These are phyloP conservation scores for Pedionomus torquatus DNA, from an alignment of 2,113 vertebrate genomes.

Conservation along the genomic window DNA sequence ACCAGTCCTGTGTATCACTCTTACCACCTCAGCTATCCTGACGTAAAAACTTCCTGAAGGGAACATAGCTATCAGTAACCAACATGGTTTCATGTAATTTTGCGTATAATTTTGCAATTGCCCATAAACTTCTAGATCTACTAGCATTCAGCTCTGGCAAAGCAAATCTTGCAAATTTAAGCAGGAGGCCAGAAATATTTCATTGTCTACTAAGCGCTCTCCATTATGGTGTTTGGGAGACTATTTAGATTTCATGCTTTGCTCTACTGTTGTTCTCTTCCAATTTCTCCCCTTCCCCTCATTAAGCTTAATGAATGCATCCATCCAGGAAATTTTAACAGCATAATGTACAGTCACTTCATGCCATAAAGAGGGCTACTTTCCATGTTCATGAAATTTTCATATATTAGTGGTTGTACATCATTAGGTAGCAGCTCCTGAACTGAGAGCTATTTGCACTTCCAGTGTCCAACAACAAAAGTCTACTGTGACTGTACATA, in stretches of 20 bases:
- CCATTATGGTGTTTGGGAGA: neutral
- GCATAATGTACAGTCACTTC: neutral
- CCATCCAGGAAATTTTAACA: neutral
- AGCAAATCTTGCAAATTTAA: neutral
- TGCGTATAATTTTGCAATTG: neutral
- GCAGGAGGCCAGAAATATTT: neutral
- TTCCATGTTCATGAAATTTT: neutral
- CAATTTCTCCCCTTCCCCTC: neutral
- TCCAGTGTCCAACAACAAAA: neutral
- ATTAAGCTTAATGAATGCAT: slow-evolving; percentile 1
- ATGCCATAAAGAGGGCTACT: neutral
- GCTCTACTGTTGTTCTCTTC: neutral
- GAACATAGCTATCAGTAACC: neutral
- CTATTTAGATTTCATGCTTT: neutral
- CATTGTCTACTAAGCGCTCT: neutral
- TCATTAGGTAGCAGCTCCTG: neutral
- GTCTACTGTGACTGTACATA: neutral
- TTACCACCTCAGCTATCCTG: neutral
- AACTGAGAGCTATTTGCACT: neutral
- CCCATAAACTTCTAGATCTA: neutral
- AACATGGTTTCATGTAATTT: neutral
- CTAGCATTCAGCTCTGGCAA: neutral
- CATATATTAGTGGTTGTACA: neutral
- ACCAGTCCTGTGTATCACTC: neutral
- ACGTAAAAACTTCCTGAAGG: neutral